Percentiles rank a stretch among this genome's conserved stretches.
phyloP scores from a whole-genome alignment of 2,113 vertebrate genomes.

The Poeciliopsis prolifica region DNA sequence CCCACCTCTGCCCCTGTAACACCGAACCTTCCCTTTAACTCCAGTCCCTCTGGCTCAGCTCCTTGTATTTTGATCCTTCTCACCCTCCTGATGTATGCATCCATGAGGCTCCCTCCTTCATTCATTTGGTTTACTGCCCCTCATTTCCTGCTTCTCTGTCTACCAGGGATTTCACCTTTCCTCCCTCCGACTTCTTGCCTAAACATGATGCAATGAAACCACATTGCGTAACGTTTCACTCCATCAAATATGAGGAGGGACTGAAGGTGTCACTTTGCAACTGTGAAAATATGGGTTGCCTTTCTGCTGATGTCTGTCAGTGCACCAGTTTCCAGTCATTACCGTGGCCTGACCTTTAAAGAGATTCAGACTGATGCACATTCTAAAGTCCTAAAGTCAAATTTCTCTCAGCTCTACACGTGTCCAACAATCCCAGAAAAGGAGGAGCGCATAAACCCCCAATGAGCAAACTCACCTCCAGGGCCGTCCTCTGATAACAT shows the following conservation, averaged over 20 bases:
- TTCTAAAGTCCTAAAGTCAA: slow-evolving; percentile 17
- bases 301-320: neutral
- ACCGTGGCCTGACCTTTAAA: slow-evolving; percentile 8
- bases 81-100: slow-evolving; percentile 10
- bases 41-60: slow-evolving; percentile 2
- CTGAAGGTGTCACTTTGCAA: slow-evolving; percentile 27
- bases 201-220: slow-evolving; percentile 22
- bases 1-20: slow-evolving; percentile 26
- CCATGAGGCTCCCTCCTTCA: slow-evolving; percentile 25
- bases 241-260: neutral
- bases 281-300: slow-evolving; percentile 6
- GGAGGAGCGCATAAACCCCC: slow-evolving; percentile 19
- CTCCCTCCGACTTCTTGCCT: neutral
- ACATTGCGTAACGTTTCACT: slow-evolving; percentile 6
- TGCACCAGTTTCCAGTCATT: neutral
- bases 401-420: slow-evolving; percentile 9
- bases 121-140: slow-evolving; percentile 12
- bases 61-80: slow-evolving; percentile 35
- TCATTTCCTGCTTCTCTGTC: neutral
- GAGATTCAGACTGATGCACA: slow-evolving; percentile 21
- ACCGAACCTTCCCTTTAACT: slow-evolving; percentile 16
- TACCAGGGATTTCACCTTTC: slow-evolving; percentile 1
- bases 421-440: slow-evolving; percentile 8
- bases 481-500: slow-evolving; percentile 74
- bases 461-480: slow-evolving; percentile 74